Percentiles rank a stretch among this genome's conserved stretches.
phyloP scores from a whole-genome alignment of 2,113 vertebrate species.

The Conger conger region DNA sequence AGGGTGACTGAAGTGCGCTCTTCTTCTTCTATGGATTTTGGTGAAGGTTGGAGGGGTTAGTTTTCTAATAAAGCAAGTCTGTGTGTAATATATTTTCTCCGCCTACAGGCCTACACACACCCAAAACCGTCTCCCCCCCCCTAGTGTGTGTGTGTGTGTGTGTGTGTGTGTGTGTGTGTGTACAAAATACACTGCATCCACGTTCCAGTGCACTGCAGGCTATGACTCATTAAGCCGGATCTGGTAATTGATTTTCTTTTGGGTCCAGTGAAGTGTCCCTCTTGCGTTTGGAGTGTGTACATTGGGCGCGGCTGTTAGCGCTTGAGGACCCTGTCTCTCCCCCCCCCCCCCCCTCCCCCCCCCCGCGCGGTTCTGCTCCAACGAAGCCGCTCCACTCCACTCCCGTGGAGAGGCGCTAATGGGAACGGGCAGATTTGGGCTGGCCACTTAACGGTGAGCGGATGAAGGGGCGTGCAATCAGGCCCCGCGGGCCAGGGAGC shows the following conservation, averaged over 20 bases:
- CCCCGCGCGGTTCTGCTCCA: neutral
- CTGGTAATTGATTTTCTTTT: constrained; percentile 13
- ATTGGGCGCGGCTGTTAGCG: constrained; percentile 4
- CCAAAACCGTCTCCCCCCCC: neutral
- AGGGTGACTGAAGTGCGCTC: neutral
- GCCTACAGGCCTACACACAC: no score
- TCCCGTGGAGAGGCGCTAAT: constrained; percentile 7
- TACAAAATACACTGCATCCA: neutral
- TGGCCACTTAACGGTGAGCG: neutral
- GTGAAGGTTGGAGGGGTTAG: no score
- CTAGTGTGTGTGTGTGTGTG: neutral
- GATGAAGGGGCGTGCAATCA: neutral
- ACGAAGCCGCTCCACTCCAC: neutral
- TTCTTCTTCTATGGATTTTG: neutral
- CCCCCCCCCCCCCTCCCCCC: no score
- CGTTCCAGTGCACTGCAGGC: neutral
- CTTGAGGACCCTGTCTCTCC: neutral
- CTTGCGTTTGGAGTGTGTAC: neutral
- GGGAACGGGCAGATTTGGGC: neutral
- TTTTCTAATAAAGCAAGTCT: no score
- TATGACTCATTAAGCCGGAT: neutral
- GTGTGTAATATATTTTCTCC: neutral
- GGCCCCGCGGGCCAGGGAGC: neutral
- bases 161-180: neutral
- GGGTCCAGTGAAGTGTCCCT: neutral